phyloP scores from a whole-genome alignment of 2,888 invertebrate species.

The Papilio elwesi region DNA sequence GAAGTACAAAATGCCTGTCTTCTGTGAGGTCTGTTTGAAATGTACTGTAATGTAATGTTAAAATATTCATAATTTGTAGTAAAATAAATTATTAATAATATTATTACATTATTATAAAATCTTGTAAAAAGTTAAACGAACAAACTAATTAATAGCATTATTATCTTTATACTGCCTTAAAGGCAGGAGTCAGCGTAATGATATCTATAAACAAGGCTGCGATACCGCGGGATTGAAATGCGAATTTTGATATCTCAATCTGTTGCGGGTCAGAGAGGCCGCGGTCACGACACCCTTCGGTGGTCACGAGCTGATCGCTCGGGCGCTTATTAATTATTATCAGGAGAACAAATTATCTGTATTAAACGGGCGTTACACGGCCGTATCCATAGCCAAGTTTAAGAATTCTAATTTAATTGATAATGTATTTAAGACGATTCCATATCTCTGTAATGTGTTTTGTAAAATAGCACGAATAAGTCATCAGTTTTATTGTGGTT shows the following conservation, averaged over 20 bases:
- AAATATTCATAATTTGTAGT: too few relatives aligned
- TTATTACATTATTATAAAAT: too few relatives aligned
- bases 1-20: too few relatives aligned
- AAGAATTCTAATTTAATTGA: too few relatives aligned
- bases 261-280: conserved; percentile 76
- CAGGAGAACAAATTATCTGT: conserved; percentile 67
- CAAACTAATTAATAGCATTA: conserved; percentile 4
- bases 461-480: too few relatives aligned
- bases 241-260: conserved; percentile 84
- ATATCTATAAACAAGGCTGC: conserved; percentile 70
- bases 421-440: not conserved
- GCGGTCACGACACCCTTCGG: conserved; percentile 83
- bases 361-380: conserved; percentile 61
- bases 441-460: not conserved
- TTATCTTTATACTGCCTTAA: conserved; percentile 46
- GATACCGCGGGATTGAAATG: conserved; percentile 73
- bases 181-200: conserved; percentile 59
- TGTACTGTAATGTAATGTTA: too few relatives aligned
- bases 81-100: too few relatives aligned
- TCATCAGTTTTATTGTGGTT: too few relatives aligned
- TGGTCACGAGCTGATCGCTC: conserved; percentile 69
- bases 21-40: too few relatives aligned
- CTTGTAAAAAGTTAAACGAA: too few relatives aligned
- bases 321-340: conserved; percentile 64
- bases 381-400: conserved; percentile 48